These are phyloP conservation scores for Catharus fuscescens DNA, from an alignment of 2,113 vertebrate genomes.

Conservation along the genomic window DNA sequence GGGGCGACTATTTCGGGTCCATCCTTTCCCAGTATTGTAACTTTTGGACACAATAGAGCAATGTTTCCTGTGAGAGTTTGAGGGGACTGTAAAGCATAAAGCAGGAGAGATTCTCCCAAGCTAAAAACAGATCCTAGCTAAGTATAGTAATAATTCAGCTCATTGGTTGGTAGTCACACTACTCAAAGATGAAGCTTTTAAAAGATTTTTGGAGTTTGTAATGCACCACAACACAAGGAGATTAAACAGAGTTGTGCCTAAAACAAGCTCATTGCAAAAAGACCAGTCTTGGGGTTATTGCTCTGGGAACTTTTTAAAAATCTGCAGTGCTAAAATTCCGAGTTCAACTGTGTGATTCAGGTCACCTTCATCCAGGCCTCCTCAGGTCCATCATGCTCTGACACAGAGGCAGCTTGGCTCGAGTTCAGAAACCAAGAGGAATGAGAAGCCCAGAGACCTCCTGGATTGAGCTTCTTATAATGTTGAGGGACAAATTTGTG, in stretches of 20 bases:
- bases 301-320: background rate
- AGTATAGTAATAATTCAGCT: background rate
- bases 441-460: background rate
- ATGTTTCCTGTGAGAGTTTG: conserved; percentile 62
- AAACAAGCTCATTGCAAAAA: background rate
- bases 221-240: background rate
- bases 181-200: background rate
- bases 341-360: background rate
- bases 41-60: conserved; percentile 67
- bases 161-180: background rate
- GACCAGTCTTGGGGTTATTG: background rate
- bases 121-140: conserved; percentile 41
- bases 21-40: conserved; percentile 78
- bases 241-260: background rate
- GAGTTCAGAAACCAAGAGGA: background rate
- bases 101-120: conserved; percentile 48
- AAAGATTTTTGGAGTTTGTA: background rate
- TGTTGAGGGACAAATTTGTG: background rate
- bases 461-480: background rate
- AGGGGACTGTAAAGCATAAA: background rate
- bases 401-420: background rate
- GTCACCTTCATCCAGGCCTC: background rate
- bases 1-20: conserved; percentile 27
- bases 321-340: background rate
- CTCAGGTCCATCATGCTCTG: background rate